These are phyloP conservation scores for Gambusia holbrooki DNA, from an alignment of 2,113 vertebrate genomes.

Conservation along the genomic window DNA sequence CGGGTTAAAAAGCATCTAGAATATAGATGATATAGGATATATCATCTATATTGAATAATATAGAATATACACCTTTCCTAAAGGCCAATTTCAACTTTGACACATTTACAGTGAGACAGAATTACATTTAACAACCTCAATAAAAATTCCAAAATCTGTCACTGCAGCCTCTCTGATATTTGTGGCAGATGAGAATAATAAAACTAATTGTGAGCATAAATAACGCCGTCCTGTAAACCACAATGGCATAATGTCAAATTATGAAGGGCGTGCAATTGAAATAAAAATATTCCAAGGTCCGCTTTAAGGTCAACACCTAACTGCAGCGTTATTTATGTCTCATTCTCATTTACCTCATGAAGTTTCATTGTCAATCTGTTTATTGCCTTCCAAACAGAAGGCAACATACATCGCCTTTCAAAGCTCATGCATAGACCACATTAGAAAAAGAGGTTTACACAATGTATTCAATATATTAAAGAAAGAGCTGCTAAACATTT, in stretches of 20 bases:
- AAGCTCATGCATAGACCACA: no score
- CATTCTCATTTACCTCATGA: background rate
- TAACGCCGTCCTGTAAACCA: conserved; percentile 22
- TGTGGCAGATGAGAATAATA: conserved; percentile 43
- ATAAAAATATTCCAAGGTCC: conserved; percentile 11
- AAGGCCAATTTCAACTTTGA: conserved; percentile 52
- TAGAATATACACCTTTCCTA: conserved; percentile 15
- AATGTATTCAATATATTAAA: background rate
- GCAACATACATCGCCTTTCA: no score
- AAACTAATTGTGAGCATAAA: conserved; percentile 50
- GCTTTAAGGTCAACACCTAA: background rate
- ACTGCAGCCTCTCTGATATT: conserved; percentile 38
- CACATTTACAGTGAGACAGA: conserved; percentile 55
- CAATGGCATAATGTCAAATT: conserved; percentile 13
- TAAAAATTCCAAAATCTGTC: conserved; percentile 52
- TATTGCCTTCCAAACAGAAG: no score
- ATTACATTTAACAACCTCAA: conserved; percentile 57
- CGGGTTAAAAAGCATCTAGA: conserved; percentile 13
- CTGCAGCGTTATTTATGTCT: background rate
- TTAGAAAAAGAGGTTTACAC: no score
- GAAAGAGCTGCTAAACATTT: background rate
- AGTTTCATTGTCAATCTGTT: background rate
- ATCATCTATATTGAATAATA: no score
- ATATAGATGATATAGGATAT: background rate
- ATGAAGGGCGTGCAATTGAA: conserved; percentile 25